These are phyloP conservation scores for Arctocebus calabarensis DNA, from an alignment of 2,797 vertebrate species.

Conservation along the genomic window DNA sequence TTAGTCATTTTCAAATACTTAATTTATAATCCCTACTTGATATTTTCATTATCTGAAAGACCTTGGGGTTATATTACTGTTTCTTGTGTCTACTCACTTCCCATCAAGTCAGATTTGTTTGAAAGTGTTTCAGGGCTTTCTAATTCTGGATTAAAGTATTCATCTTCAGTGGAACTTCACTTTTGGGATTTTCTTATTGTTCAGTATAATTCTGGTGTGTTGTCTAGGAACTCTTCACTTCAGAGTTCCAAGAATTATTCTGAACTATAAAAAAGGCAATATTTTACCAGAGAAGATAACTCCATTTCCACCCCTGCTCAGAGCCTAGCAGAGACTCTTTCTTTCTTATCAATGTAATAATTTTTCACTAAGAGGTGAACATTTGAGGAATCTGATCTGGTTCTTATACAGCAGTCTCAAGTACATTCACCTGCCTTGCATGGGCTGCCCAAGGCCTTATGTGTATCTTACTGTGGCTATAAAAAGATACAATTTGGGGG, in stretches of 20 bases:
- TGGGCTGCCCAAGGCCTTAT: not conserved
- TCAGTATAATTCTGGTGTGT: too few species aligned
- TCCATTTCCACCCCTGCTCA: not conserved
- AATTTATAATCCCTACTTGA: not conserved
- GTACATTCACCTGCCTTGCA: not conserved
- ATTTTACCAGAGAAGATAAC: not conserved
- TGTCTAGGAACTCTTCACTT: not conserved
- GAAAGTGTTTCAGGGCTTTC: not conserved
- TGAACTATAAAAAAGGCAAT: not conserved
- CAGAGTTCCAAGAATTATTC: not conserved
- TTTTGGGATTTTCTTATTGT: not conserved
- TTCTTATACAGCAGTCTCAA: not conserved
- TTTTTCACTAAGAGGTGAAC: not conserved
- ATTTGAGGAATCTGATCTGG: not conserved
- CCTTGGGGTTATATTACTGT: not conserved
- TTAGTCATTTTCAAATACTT: conserved; percentile 51
- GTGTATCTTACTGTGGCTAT: not conserved
- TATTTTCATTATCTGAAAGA: conserved; percentile 56
- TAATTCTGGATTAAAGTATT: not conserved
- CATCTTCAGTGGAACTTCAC: not conserved
- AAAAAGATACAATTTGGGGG: conserved; percentile 34
- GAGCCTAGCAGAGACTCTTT: not conserved
- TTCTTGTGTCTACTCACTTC: not conserved
- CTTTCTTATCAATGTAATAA: not conserved
- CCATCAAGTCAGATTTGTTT: not conserved